These are phyloP conservation scores for Typhlichthys eigenmanni DNA, from an alignment of 2,797 vertebrate genomes.

Conservation along the genomic window DNA sequence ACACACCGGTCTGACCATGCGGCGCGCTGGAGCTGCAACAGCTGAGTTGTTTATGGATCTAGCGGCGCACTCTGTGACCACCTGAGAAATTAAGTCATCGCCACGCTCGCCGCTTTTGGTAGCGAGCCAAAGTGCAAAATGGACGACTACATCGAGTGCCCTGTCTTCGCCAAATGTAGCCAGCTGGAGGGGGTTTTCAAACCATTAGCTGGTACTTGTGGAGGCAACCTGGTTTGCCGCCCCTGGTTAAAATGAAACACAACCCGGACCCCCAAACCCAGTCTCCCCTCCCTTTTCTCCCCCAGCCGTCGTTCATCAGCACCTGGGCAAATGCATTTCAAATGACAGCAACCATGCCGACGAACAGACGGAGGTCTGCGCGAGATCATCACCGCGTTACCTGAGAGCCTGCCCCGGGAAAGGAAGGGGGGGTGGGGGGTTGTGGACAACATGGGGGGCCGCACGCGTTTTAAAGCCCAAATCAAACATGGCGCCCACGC, in stretches of 20 bases:
- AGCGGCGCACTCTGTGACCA: conserved; percentile 49
- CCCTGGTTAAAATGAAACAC: conserved; percentile 64
- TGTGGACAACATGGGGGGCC: no score
- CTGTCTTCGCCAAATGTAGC: conserved; percentile 46
- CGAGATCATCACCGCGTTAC: conserved; percentile 79
- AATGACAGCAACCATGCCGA: conserved; percentile 59
- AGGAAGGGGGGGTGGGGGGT: no score
- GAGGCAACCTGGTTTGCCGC: conserved; percentile 62
- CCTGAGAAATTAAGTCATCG: conserved; percentile 55
- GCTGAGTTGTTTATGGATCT: conserved; percentile 60
- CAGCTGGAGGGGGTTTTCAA: conserved; percentile 65
- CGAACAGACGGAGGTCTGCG: conserved; percentile 77
- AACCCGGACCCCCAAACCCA: conserved; percentile 20
- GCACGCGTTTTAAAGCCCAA: conserved; percentile 53
- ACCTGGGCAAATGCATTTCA: conserved; percentile 75
- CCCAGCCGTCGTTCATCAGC: conserved; percentile 66
- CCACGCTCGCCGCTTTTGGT: conserved; percentile 57
- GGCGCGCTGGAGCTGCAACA: background rate
- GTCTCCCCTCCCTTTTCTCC: conserved; percentile 24
- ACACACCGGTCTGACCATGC: background rate
- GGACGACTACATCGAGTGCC: conserved; percentile 51
- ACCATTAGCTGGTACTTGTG: conserved; percentile 67
- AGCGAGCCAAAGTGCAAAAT: conserved; percentile 71
- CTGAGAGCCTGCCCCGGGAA: conserved; percentile 69
- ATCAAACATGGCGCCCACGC: conserved; percentile 77